Evolutionary conservation across 2,797 vertebrate species (phyloP).

Genomic region (Mormyrops boulengeri): DNA sequence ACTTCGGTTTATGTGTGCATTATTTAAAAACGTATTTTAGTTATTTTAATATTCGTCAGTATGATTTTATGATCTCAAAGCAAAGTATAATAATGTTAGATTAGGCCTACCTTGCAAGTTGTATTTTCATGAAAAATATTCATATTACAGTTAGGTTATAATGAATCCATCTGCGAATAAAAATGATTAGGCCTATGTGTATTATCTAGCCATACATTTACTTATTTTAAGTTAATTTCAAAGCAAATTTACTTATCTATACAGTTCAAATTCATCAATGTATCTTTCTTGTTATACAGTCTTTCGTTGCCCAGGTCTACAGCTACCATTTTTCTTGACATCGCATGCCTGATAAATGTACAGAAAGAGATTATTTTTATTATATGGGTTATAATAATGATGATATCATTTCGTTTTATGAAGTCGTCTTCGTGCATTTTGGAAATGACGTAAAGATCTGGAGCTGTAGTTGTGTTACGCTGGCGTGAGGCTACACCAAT

Average conservation of each 20-base stretch:
- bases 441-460: background rate
- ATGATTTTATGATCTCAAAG: background rate
- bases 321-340: background rate
- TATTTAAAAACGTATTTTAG: background rate
- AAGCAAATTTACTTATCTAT: background rate
- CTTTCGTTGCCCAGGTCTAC: background rate
- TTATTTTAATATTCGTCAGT: background rate
- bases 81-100: background rate
- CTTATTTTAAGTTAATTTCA: constrained; percentile 5
- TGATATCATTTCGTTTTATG: background rate
- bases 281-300: background rate
- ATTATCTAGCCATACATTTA: background rate
- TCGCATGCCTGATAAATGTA: background rate
- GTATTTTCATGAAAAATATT: background rate
- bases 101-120: background rate
- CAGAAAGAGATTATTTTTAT: background rate
- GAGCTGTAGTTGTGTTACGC: background rate
- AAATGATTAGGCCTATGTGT: background rate
- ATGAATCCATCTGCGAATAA: background rate
- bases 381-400: background rate
- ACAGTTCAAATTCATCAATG: background rate
- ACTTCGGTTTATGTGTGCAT: background rate
- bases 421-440: background rate
- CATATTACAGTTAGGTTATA: background rate
- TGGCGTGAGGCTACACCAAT: background rate